Evolutionary conservation across 2,113 vertebrate species (phyloP).

Genomic region (Pygathrix nemaeus): DNA sequence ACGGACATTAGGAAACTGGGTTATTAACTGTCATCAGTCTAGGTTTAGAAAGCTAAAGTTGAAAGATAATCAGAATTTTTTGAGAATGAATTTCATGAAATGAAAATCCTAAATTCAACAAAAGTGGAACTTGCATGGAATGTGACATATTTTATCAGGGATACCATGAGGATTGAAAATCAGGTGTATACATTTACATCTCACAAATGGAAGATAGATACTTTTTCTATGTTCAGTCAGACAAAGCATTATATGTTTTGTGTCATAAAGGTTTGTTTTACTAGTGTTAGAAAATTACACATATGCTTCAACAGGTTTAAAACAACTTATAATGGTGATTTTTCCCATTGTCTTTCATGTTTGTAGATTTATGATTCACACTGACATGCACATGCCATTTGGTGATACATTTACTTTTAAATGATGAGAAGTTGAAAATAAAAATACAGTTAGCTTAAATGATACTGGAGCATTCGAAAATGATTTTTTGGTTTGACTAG

Average conservation of each 20-base stretch:
- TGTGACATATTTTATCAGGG: neutral
- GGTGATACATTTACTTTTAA: slow-evolving; percentile 41
- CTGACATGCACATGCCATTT: neutral
- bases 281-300: neutral
- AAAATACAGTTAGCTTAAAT: neutral
- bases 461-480: neutral
- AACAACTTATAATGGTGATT: neutral
- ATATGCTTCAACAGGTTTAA: neutral
- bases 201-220: neutral
- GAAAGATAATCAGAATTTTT: neutral
- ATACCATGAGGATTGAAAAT: neutral
- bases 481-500: neutral
- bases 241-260: neutral
- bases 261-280: neutral
- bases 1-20: neutral
- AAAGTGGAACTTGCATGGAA: neutral
- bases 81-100: neutral
- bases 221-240: neutral
- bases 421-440: neutral
- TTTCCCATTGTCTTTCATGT: neutral
- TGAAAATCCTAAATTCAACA: neutral
- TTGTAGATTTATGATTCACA: neutral
- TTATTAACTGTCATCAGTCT: neutral
- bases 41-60: neutral
- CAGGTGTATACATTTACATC: neutral